These are phyloP conservation scores for Microchrysa polita DNA, from an alignment of 2,888 invertebrate species.

Conservation along the genomic window DNA sequence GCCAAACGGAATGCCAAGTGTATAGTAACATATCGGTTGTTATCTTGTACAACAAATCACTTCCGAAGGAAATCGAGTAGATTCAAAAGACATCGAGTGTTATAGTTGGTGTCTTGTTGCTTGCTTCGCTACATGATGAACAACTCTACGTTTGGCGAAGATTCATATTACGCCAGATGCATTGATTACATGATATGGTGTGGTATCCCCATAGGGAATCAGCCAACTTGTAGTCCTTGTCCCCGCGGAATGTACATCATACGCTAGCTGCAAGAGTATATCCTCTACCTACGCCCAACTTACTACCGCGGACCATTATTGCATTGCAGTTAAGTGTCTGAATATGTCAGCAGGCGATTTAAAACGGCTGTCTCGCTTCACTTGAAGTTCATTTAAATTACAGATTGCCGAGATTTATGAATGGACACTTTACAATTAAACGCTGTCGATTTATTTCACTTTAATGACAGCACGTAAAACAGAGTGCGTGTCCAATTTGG, in stretches of 20 bases:
- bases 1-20: conserved; percentile 15
- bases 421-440: conserved; percentile 40
- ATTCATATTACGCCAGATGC: conserved; percentile 34
- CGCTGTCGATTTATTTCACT: conserved; percentile 40
- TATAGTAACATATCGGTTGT: conserved; percentile 34
- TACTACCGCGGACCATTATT: not conserved
- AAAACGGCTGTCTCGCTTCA: conserved; percentile 10
- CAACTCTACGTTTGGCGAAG: conserved; percentile 19
- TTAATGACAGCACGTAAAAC: conserved; percentile 21
- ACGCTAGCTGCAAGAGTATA: too few species aligned
- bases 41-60: conserved; percentile 42
- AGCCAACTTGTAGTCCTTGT: conserved; percentile 7
- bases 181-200: not conserved
- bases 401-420: conserved; percentile 33
- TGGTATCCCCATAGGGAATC: conserved; percentile 17
- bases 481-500: conserved; percentile 31
- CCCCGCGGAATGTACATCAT: not conserved
- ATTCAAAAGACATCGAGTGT: conserved; percentile 36
- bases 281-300: conserved; percentile 19
- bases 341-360: conserved; percentile 38
- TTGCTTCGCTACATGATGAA: conserved; percentile 24
- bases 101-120: conserved; percentile 37
- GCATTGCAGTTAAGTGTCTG: conserved; percentile 33
- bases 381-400: conserved; percentile 34
- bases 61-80: conserved; percentile 39